Evolutionary conservation across 2,113 vertebrate species (phyloP).

Genomic region (Poicephalus meyeri): DNA sequence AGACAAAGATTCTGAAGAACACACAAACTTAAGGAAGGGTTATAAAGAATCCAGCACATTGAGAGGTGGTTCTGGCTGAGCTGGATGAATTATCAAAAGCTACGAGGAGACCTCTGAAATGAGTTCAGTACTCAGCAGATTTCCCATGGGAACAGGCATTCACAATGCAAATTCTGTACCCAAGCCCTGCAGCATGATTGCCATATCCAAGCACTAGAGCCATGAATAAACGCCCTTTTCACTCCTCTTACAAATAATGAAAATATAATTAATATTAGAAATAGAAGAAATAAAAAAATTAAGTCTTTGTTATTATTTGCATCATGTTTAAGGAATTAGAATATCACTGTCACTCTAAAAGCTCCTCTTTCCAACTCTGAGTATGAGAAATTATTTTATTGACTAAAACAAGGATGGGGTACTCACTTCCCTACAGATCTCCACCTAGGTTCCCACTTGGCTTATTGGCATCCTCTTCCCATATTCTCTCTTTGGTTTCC

Average conservation of each 20-base stretch:
- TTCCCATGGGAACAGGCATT: constrained; percentile 47
- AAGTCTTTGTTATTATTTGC: not conserved
- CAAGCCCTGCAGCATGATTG: not conserved
- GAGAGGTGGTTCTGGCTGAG: not conserved
- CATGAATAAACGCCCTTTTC: not conserved
- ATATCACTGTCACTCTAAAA: not conserved
- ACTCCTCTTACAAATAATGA: not conserved
- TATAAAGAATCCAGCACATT: not conserved
- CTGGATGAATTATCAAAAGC: not conserved
- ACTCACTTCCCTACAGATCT: not conserved
- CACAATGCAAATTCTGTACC: constrained; percentile 22
- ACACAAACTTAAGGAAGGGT: not conserved
- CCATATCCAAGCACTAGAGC: not conserved
- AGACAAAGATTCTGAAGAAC: not conserved
- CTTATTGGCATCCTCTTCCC: not conserved
- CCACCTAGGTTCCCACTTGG: accelerated
- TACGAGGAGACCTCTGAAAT: not conserved
- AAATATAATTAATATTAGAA: not conserved
- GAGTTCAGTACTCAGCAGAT: not conserved
- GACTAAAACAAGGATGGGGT: not conserved
- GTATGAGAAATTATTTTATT: not conserved
- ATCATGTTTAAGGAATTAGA: not conserved
- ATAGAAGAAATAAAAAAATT: not conserved
- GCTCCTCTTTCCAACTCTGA: not conserved
- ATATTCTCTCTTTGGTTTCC: not conserved